Percentiles rank a stretch among this genome's conserved stretches.
phyloP scores from a whole-genome alignment of 2,113 vertebrate species.

The Hyaena hyaena region DNA sequence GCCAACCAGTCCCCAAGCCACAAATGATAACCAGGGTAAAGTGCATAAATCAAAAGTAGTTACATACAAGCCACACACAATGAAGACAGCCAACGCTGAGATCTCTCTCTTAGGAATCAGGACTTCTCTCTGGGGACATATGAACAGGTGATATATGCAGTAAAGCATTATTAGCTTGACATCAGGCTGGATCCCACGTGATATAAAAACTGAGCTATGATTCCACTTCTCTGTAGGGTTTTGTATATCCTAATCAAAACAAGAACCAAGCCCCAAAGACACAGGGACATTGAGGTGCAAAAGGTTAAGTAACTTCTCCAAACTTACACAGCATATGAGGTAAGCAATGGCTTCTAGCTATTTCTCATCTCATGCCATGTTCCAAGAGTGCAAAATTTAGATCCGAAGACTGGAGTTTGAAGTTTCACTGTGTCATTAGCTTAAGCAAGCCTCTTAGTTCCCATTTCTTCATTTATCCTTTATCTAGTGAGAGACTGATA shows the following conservation, averaged over 20 bases:
- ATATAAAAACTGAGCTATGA: neutral
- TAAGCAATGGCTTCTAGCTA: neutral
- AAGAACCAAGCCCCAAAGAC: neutral
- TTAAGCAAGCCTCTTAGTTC: neutral
- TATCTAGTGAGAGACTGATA: neutral
- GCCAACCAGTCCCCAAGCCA: neutral
- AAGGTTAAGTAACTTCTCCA: slow-evolving; percentile 8
- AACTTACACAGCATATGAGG: neutral
- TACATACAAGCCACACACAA: neutral
- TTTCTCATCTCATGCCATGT: neutral
- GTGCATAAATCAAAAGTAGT: neutral
- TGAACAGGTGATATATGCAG: neutral
- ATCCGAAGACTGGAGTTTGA: neutral
- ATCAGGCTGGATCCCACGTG: neutral
- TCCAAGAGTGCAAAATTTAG: neutral
- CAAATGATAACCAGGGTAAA: neutral
- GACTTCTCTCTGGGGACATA: neutral
- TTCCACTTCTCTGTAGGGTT: neutral
- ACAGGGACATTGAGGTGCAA: neutral
- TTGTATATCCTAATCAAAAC: neutral
- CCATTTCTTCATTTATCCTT: neutral
- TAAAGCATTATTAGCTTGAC: neutral
- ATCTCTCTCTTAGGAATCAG: neutral
- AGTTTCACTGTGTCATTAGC: neutral
- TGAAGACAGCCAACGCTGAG: neutral